Base-by-base conservation (phyloP, 1,140 invertebrate genomes). In the Cydia fagiglandana region DNA sequence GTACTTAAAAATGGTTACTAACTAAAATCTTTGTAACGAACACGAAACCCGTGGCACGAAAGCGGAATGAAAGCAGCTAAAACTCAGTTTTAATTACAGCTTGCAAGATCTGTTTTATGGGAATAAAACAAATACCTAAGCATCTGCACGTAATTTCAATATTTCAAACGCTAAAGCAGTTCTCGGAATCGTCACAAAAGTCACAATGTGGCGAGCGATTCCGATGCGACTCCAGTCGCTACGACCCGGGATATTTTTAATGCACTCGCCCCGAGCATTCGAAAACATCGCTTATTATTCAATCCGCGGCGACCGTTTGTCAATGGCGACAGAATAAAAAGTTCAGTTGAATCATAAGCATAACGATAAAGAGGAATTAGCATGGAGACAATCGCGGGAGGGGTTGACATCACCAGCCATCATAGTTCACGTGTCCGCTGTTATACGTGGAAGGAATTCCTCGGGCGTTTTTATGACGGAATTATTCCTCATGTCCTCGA, bases 341-440 rank as follows among this genome's bases (percentile, higher is more conserved):
- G 74, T 82, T 80, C 75, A 76, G 77, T 73, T 77, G 78, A 83
- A 84, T 84, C 76, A 82, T 73, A 77, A 74, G 68, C 66, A 73
- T 81, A 83, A 81, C 77, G 66, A 70, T 70, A 75, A 75, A 77
- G 81, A 86, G 86, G 86, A 80, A 89, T 87, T 86, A 89, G 80
- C 82, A 89, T 89, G 81, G 80, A 84, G 77, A 86, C 86, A 86
- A 87, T 89, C 83, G 66, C 66, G 84, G 81, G 84, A 84, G 80
- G 80, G 81, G 83, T 86, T 87, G 86, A 84, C 86, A 87, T 86
- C 84, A 84, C 80, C 74, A 70, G 41, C 75, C 81, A 80, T 79
- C 81, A 80, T 78, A 77, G 82, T 75, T 80, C 68, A 88, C 88
- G 86, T 87, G 87, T 89, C 86, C 86, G 84, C 85, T 79, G 61